Percentiles rank a stretch among this genome's conserved stretches.
These are phyloP conservation scores for Phalloptychus januarius DNA, from an alignment of 2,797 vertebrate species.

Conservation along the genomic window DNA sequence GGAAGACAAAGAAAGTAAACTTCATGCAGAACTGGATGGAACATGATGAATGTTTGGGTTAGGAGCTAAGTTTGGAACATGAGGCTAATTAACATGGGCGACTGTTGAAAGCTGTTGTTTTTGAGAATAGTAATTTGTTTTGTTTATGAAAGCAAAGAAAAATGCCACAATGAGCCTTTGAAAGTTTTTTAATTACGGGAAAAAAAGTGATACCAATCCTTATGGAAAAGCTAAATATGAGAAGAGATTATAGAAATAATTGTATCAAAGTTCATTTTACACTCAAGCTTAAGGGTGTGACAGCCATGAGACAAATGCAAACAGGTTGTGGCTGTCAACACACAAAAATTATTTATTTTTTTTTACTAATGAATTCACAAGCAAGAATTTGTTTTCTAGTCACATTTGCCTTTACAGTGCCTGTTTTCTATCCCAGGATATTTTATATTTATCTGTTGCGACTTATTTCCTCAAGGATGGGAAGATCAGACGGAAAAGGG, in stretches of 20 bases:
- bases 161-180: background rate
- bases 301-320: conserved; percentile 20
- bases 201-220: background rate
- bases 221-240: background rate
- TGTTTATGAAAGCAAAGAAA: background rate
- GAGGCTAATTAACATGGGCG: background rate
- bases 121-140: background rate
- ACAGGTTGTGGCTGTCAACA: conserved; percentile 3
- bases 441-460: conserved; percentile 42
- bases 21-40: background rate
- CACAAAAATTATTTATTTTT: background rate
- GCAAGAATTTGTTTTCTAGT: background rate
- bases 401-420: background rate
- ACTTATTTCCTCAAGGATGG: conserved; percentile 17
- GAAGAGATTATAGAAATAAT: background rate
- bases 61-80: background rate
- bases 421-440: conserved; percentile 29
- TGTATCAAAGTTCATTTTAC: background rate
- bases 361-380: conserved; percentile 13
- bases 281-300: conserved; percentile 16
- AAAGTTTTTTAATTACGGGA: background rate
- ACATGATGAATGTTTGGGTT: conserved; percentile 34
- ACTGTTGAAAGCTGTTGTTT: background rate
- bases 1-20: conserved; percentile 36
- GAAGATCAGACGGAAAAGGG: conserved; percentile 43